phyloP scores from a whole-genome alignment of 2,888 invertebrate species.

The Cephus pygmeus region DNA sequence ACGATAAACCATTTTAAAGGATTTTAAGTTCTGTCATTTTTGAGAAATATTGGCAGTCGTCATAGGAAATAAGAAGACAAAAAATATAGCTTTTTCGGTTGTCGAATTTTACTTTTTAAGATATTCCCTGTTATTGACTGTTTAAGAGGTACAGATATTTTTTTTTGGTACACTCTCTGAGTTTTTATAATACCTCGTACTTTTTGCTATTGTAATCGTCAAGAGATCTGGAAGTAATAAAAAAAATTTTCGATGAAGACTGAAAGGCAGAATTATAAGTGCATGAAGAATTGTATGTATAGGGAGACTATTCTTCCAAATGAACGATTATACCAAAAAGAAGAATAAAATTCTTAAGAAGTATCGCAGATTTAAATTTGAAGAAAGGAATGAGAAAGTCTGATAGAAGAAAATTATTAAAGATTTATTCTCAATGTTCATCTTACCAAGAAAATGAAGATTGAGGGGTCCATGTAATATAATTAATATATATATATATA shows the following conservation, averaged over 20 bases:
- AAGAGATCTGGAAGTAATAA: background rate
- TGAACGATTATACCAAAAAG: background rate
- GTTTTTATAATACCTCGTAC: background rate
- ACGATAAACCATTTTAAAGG: background rate
- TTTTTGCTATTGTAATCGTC: background rate
- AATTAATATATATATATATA: conserved; percentile 4
- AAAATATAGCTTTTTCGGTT: background rate
- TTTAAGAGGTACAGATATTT: background rate
- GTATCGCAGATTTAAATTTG: background rate
- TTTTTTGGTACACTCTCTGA: background rate
- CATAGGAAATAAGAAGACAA: background rate
- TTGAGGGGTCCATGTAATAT: background rate
- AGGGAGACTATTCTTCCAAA: background rate
- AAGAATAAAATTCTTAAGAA: background rate
- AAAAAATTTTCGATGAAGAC: background rate
- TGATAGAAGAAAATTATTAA: background rate
- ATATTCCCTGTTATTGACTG: background rate
- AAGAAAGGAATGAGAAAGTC: background rate
- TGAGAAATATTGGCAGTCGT: background rate
- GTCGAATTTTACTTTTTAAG: background rate
- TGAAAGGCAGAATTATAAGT: background rate
- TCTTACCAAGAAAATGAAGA: background rate
- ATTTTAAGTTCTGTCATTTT: background rate
- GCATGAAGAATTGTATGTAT: background rate
- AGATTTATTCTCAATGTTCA: background rate